Conservation (phyloP, 2,113 vertebrate genomes). For the Aspidoscelis tigris region DNA sequence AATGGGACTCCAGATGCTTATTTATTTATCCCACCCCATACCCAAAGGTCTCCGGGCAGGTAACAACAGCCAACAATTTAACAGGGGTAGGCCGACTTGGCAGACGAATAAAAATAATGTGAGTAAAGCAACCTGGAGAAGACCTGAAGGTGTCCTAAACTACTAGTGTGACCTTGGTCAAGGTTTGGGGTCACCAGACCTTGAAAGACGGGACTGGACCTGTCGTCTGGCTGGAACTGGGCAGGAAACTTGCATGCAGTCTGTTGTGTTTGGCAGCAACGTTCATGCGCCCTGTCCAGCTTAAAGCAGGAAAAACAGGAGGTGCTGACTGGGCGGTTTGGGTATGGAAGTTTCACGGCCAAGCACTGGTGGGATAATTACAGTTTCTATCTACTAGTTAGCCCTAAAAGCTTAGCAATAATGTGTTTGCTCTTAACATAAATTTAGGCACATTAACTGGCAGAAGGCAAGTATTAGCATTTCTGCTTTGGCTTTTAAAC, state of each 20-base stretch:
- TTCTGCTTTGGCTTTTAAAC: neutral
- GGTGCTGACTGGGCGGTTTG: neutral
- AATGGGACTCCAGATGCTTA: too few species aligned
- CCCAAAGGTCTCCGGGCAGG: too few species aligned
- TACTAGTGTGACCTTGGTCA: too few species aligned
- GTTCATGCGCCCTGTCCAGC: neutral
- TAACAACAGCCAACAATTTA: too few species aligned
- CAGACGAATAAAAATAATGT: too few species aligned
- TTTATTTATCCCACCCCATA: too few species aligned
- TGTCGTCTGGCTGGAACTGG: too few species aligned
- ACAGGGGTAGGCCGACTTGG: too few species aligned
- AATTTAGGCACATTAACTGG: neutral
- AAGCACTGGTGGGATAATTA: neutral
- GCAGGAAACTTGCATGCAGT: neutral
- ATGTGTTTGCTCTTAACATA: constrained; percentile 11
- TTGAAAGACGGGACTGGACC: neutral
- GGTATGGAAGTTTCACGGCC: neutral
- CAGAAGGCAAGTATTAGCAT: neutral
- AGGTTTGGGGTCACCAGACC: neutral
- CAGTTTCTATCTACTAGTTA: neutral
- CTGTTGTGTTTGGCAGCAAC: neutral
- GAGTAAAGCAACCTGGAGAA: too few species aligned
- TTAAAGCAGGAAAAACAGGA: neutral
- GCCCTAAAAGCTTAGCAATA: neutral
- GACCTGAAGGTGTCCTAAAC: too few species aligned